phyloP scores from a whole-genome alignment of 2,113 vertebrate genomes.

The Tylochromis polylepis region DNA sequence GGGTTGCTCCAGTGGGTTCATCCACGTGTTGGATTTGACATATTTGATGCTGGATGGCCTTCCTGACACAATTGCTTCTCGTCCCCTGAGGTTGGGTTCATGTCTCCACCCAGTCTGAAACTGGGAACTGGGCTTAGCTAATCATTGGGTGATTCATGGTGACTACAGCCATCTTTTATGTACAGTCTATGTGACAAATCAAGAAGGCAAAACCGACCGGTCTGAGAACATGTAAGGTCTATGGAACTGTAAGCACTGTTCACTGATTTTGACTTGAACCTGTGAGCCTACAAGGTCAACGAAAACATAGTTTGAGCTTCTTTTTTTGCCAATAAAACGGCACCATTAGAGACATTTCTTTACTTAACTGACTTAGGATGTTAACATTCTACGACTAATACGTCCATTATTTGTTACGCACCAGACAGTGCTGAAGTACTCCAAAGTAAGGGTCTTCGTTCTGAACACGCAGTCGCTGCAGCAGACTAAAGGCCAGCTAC shows the following conservation, averaged over 20 bases:
- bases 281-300: not conserved
- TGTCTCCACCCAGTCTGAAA: not conserved
- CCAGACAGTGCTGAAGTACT: accelerated
- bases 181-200: not conserved
- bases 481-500: not conserved
- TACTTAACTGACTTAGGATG: not conserved
- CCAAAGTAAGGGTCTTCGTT: not conserved
- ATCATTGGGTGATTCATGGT: not conserved
- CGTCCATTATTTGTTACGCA: not conserved
- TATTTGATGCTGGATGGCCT: not conserved
- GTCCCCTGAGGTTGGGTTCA: not conserved
- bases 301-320: not conserved
- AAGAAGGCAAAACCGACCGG: not conserved
- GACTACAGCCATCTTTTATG: not conserved
- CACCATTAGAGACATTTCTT: not conserved
- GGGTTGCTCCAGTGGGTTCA: not conserved
- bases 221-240: not conserved
- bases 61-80: not conserved
- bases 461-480: not conserved
- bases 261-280: not conserved
- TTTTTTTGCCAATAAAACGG: not conserved
- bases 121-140: not conserved
- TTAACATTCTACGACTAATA: accelerated
- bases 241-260: not conserved
- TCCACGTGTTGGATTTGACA: not conserved